Evolutionary conservation across 2,888 invertebrate genomes (phyloP).

Genomic region (Cephus rjabovi): DNA sequence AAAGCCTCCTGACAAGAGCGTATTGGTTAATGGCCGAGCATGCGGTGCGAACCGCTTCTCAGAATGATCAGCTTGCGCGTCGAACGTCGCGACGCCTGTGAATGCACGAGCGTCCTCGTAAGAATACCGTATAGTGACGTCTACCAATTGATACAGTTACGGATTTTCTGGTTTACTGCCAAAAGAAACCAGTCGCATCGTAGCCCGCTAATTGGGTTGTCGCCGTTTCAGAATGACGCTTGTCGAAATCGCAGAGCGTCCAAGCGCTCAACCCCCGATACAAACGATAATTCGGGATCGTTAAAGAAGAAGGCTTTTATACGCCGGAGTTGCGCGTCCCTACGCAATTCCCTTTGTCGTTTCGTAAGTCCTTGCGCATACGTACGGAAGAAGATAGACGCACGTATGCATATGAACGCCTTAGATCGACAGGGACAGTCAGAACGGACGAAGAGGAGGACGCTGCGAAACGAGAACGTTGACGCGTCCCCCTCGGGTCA

Average conservation of each 20-base stretch:
- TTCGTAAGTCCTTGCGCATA: neutral
- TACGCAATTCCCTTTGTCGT: neutral
- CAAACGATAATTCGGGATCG: neutral
- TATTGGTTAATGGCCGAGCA: conserved; percentile 23
- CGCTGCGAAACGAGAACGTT: neutral
- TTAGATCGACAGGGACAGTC: neutral
- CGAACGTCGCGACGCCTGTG: neutral
- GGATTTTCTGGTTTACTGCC: neutral
- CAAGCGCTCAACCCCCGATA: neutral
- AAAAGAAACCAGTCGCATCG: neutral
- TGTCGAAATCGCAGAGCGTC: neutral
- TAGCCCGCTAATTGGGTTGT: neutral
- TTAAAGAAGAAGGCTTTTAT: neutral
- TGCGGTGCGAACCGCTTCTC: conserved; percentile 30
- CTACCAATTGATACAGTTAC: neutral
- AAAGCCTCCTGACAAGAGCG: neutral
- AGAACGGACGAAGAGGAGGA: neutral
- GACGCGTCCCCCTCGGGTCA: neutral
- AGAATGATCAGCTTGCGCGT: neutral
- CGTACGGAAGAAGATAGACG: neutral
- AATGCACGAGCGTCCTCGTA: neutral
- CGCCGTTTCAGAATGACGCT: neutral
- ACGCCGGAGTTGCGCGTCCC: neutral
- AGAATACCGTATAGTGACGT: neutral
- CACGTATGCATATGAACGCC: neutral